These are phyloP conservation scores for Oncopodura yosiiana DNA, from an alignment of 1,140 invertebrate genomes.

Conservation along the genomic window DNA sequence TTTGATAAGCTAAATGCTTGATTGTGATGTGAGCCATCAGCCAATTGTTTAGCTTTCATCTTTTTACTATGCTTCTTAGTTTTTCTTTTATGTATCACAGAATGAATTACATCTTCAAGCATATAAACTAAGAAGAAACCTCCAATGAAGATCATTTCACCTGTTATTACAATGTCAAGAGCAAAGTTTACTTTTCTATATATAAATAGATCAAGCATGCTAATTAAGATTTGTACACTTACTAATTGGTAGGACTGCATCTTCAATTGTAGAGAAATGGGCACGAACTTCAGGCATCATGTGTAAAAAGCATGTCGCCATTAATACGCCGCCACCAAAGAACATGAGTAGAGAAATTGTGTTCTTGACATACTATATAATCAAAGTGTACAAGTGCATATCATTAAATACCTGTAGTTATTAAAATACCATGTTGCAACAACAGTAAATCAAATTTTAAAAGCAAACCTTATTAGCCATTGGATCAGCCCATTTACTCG, in stretches of 20 bases:
- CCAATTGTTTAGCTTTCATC: not conserved
- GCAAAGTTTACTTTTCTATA: slow-evolving; percentile 1
- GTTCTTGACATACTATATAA: too few relatives aligned
- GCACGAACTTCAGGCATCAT: slow-evolving; percentile 47
- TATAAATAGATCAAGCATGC: too few relatives aligned
- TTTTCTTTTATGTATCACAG: slow-evolving; percentile 13
- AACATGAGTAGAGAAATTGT: slow-evolving; percentile 42
- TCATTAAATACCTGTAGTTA: too few relatives aligned
- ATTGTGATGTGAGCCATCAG: not conserved
- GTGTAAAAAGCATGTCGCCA: slow-evolving; percentile 50
- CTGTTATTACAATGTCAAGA: slow-evolving; percentile 38
- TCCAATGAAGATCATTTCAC: slow-evolving; percentile 46
- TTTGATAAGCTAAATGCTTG: too few relatives aligned
- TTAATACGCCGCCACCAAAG: slow-evolving; percentile 48
- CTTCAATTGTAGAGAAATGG: too few relatives aligned
- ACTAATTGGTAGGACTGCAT: not conserved
- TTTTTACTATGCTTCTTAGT: slow-evolving; percentile 5
- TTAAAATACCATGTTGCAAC: too few relatives aligned
- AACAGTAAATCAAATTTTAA: too few relatives aligned
- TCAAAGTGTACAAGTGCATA: too few relatives aligned
- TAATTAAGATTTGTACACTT: too few relatives aligned
- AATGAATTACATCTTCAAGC: slow-evolving; percentile 46
- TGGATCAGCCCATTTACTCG: slow-evolving; percentile 17
- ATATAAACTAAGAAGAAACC: slow-evolving; percentile 52
- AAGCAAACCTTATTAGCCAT: slow-evolving; percentile 10